Base-by-base conservation (phyloP, 2,113 vertebrate species). In the Trichomycterus rosablanca region DNA sequence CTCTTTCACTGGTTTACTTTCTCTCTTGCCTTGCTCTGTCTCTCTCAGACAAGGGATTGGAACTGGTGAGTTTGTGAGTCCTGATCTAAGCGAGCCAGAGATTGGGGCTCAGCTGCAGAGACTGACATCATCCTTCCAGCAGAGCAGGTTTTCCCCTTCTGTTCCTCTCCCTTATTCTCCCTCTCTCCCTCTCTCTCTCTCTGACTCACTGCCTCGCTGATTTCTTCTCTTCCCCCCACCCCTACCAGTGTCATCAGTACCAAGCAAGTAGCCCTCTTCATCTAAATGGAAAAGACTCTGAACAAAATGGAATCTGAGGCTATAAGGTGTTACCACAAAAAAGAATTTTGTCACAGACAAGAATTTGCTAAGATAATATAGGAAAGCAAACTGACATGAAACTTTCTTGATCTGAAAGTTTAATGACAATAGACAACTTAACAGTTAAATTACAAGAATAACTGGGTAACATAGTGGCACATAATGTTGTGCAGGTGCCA, bases 41-140 rank as follows among this genome's bases (percentile, higher is more conserved):
- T 55, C 53, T 76, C 61, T 67, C 74, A 61, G 71, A 68, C 16
- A 56, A 59, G 66, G 74, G 61, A n/a, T n/a, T n/a, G n/a, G n/a
- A n/a, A n/a, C n/a, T n/a, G 77, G 69, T 76, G 74, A 71, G 76
- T 77, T 74, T 76, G 71, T 71, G 71, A 74, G 78, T 82, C 74
- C 78, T 78, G 75, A 68, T 63, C 78, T 68, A 70, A 67, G 81
- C 73, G 75, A 80, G 78, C 76, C 75, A 68, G 75, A 77, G 76
- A 83, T 72, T 24, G 78, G 70, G 79, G 82, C 84, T 87, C 84
- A 86, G 84, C 85, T 88, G 87, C 85, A 86, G 84, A 87, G 83
- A 85, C 87, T 88, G 87, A 87, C 87, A 87, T 88, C 85, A 87
- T 87, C 85, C 78, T 82, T 84, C 83, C 83, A 83, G 81, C 81